Evolutionary conservation across 2,888 invertebrate genomes (phyloP).

Genomic region (Pristionchus entomophagus): DNA sequence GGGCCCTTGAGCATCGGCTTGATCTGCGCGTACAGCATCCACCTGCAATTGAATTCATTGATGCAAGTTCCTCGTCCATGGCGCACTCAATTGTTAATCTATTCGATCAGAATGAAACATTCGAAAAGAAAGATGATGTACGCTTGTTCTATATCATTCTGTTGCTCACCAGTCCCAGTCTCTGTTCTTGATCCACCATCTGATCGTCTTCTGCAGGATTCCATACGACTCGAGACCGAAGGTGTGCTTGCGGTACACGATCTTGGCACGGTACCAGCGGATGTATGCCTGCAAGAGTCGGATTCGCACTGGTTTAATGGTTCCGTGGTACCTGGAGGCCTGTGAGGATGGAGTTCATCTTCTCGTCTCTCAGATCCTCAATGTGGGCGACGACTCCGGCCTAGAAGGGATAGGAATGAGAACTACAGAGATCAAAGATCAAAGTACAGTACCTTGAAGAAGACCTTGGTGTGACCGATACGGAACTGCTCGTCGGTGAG

Average conservation of each 20-base stretch:
- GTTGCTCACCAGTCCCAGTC: slow-evolving; percentile 82
- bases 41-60: slow-evolving; percentile 43
- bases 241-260: slow-evolving; percentile 59
- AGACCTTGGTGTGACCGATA: slow-evolving; percentile 75
- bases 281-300: slow-evolving; percentile 55
- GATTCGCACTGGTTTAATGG: no score
- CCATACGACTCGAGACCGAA: slow-evolving; percentile 67
- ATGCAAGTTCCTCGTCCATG: not conserved
- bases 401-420: slow-evolving; percentile 87
- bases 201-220: slow-evolving; percentile 72
- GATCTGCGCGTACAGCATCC: slow-evolving; percentile 70
- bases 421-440: not conserved
- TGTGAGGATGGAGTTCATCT: slow-evolving; percentile 93
- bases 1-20: slow-evolving; percentile 73
- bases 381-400: slow-evolving; percentile 99
- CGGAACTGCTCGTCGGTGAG: slow-evolving; percentile 87
- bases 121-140: not conserved
- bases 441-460: slow-evolving; percentile 66
- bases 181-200: slow-evolving; percentile 71
- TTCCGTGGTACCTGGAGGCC: slow-evolving; percentile 81
- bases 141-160: slow-evolving; percentile 82
- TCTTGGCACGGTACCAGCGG: slow-evolving; percentile 61
- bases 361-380: slow-evolving; percentile 99
- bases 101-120: no score
- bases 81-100: no score